Base-by-base conservation (phyloP, 2,888 invertebrate species). In the Ophioninae sp. region DNA sequence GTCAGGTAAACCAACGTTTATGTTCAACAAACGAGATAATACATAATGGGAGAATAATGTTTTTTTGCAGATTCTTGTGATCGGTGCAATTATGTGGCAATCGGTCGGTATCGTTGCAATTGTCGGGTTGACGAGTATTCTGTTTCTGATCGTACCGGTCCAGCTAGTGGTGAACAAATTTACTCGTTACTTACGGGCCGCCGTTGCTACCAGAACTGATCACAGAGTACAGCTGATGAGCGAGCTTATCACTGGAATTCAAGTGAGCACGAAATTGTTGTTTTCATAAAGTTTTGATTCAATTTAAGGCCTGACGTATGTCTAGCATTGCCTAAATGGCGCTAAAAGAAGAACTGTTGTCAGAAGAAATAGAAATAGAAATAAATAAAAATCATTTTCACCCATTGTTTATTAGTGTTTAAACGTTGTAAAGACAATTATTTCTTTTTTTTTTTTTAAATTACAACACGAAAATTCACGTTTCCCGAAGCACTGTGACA, bases 151-250 rank as follows among this genome's bases (percentile, higher is more conserved):
- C 13, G 71, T 81, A 10, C 75, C 69, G 7, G n/a, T 81, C 61
- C 81, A 68, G 41, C 41, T 68, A 23, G 22, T 44, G 10, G 13
- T 68, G 37, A 68, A 68, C 68, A 68, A 51, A 22, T 68, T 68
- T 22, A 51, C 68, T n/a, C 68, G 68, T 2, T 68, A 68, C 83
- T 94, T 95, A 88, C 95, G 99, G 84, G 95, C 95, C 91, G 95
- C 95, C 90, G 97, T 97, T 0, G 98, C 98, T 0, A 93, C 94
- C 84, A 95, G 96, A 91, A 98, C 98, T 0, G 99, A 99, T 93
- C 96, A 96, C 88, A 94, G 99, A 84, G 97, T 99, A 64, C 95
- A 97, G 75, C 94, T 98, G 68, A 99, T 99, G 98, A 97, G 97
- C 91, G 99, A 99, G 94, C 96, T 99, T 87, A 96, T 99, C 85